Evolutionary conservation across 2,797 vertebrate genomes (phyloP), one percentile per base, ranked within the genome.

Genomic region (Oryzias sinensis): DNA sequence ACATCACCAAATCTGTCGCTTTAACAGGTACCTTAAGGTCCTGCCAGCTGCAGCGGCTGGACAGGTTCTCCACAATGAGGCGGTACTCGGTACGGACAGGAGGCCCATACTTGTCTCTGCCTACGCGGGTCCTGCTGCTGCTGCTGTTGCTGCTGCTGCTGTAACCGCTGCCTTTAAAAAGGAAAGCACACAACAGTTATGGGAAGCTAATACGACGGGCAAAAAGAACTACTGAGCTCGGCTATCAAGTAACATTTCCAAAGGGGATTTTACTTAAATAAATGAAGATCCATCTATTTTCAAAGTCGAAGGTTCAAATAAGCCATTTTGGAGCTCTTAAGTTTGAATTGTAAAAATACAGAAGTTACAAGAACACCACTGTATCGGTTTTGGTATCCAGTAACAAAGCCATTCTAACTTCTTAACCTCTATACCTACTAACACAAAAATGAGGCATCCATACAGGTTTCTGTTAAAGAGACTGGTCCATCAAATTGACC

Each of bases 31-130:
- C 97, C 96, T 98, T 98, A 16, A 99, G 90, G 84, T 99, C 97
- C 81, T 99, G 97, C 96, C 97, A 99, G 83, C 96, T 99, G 89
- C 97, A 99, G 70, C 95, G 95, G 79, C 95, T 97, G 65, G 96
- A 98, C 81, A 98, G 86, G 82, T 98, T 98, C 86, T 97, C 96
- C 86, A 98, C 97, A 79, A 96, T 89, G 66, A 99, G 94, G 56
- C 97, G 95, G 86, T 99, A 97, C 81, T 98, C 96, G 50, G 96
- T 97, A 81, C 96, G 96, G 59, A 95, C 94, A 0, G 97, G 97
- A 75, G 97, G 97, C 65, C 97, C 97, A 43, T 95, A 96, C 87
- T 96, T 95, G 83, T 98, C 96, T 86, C 94, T 93, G 82, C 94
- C 94, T 73, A 93, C 86, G 86, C 94, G 94, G 85, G 93, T 94